Base-by-base conservation (phyloP, 2,797 vertebrate genomes). In the Oreonectes daqikongensis region DNA sequence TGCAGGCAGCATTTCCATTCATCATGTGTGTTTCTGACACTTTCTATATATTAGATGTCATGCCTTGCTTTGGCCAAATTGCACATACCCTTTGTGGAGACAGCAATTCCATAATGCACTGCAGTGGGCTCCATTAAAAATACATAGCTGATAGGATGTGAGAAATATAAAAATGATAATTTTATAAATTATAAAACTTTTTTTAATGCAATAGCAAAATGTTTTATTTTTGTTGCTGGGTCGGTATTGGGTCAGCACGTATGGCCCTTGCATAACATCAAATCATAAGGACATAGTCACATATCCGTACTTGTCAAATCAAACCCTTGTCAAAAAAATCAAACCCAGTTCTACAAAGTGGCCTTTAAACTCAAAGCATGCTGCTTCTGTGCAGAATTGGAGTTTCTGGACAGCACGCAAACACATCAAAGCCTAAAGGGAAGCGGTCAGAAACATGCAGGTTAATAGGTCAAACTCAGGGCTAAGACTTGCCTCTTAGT, bases 401-500 rank as follows among this genome's bases (percentile, higher is more conserved):
- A 26, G 60, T 40, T 32, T 74, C 61, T 65, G 72, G 61, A 42
- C 14, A 5, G 32, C 60, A 53, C 32, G 12, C 57, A 69, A 67
- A 72, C 68, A 18, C 40, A 28, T 52, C n/a, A 63, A 46, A 64
- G 22, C n/a, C 22, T 17, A 32, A 53, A 57, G 50, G 30, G 52
- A 83, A 83, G 46, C 48, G 75, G 78, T 67, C 79, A 61, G 77
- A 79, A 68, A 84, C 89, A 90, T 89, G 87, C 88, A 88, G 78
- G 84, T 86, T 76, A 79, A 82, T 84, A 85, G 84, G 80, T 82
- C 82, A 87, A 83, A 89, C 63, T 73, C 61, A 57, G 77, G 81
- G 75, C 81, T 77, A n/a, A 80, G 87, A 91, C 90, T 87, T 90
- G 88, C 90, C 90, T 91, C 85, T 86, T 80, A 69, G 60, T 61